Evolutionary conservation across 2,797 vertebrate species (phyloP).

Genomic region (Enteromius afrohamiltoni): DNA sequence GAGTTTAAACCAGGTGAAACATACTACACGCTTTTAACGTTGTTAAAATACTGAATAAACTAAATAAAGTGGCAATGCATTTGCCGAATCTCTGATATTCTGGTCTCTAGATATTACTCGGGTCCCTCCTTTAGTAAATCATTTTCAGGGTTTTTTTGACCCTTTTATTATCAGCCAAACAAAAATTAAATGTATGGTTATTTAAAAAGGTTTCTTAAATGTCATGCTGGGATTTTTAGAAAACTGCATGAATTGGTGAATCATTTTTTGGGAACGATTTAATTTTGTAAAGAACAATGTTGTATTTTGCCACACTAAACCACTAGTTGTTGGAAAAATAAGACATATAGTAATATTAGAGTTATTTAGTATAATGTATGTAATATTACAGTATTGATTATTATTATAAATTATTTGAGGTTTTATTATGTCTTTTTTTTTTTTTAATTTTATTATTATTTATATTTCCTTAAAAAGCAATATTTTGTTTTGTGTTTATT

Average conservation of each 20-base stretch:
- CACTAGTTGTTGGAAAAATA: neutral
- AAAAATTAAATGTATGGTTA: neutral
- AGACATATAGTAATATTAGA: neutral
- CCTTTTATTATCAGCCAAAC: neutral
- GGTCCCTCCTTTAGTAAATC: neutral
- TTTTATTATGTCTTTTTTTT: neutral
- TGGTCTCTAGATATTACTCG: neutral
- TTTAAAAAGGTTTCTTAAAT: neutral
- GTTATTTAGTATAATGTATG: neutral
- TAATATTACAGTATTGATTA: neutral
- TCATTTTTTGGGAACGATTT: neutral
- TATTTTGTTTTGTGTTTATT: neutral
- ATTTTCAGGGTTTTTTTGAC: neutral
- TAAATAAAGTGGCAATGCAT: neutral
- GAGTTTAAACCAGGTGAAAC: constrained; percentile 5
- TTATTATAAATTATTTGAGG: neutral
- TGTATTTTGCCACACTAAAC: neutral
- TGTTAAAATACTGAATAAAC: neutral
- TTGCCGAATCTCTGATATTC: neutral
- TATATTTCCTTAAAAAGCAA: neutral
- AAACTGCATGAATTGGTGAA: neutral
- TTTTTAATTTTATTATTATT: neutral
- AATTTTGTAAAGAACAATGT: neutral
- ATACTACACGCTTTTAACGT: neutral
- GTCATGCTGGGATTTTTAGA: neutral